phyloP scores from a whole-genome alignment of 1,140 invertebrate genomes.

The Thaumetopoea pityocampa region DNA sequence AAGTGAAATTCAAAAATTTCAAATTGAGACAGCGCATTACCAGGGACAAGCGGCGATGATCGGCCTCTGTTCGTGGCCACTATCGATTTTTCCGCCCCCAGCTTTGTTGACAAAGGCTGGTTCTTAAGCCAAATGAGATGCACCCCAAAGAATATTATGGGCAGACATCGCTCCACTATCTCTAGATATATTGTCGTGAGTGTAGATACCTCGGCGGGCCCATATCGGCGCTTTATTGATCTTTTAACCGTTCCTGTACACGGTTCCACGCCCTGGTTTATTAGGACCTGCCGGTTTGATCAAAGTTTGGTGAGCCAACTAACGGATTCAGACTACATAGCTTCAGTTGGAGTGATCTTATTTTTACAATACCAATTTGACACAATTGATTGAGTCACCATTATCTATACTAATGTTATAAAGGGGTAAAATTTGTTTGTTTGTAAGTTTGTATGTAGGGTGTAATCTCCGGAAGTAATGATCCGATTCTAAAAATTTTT shows the following conservation, averaged over 20 bases:
- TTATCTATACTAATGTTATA: too few relatives aligned
- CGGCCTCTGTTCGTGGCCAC: constrained; percentile 33
- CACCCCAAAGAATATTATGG: constrained; percentile 75
- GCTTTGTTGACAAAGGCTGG: constrained; percentile 70
- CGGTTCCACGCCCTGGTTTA: constrained; percentile 8
- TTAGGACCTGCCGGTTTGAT: constrained; percentile 14
- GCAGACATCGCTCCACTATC: constrained; percentile 71
- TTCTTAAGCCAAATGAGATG: constrained; percentile 71
- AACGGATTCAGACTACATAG: too few relatives aligned
- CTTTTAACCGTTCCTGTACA: constrained; percentile 43
- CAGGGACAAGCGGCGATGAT: constrained; percentile 40
- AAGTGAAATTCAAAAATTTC: constrained; percentile 25
- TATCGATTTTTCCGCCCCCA: constrained; percentile 58
- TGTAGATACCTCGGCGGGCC: constrained; percentile 43
- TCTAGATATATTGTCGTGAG: constrained; percentile 53
- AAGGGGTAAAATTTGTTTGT: too few relatives aligned
- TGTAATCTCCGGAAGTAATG: too few relatives aligned
- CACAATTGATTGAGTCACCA: too few relatives aligned
- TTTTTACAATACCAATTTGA: too few relatives aligned
- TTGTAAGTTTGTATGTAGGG: too few relatives aligned
- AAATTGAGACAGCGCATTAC: constrained; percentile 40
- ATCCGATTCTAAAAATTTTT: too few relatives aligned
- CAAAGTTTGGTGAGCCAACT: constrained; percentile 1
- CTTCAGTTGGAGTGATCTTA: too few relatives aligned
- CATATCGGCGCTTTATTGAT: constrained; percentile 66